These are phyloP conservation scores for Muscidifurax raptorellus DNA, from an alignment of 1,140 invertebrate genomes.

Conservation along the genomic window DNA sequence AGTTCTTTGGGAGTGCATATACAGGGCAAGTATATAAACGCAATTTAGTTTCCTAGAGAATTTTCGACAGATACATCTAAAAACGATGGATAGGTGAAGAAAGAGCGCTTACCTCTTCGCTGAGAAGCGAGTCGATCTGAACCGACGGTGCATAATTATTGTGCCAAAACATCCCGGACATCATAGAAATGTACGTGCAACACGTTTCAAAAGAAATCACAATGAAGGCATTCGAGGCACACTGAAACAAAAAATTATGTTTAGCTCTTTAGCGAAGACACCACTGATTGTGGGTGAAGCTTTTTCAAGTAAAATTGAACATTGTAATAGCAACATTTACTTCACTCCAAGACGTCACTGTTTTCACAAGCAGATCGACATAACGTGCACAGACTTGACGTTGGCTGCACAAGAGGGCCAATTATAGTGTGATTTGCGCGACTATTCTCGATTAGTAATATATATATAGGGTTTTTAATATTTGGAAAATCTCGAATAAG, in stretches of 20 bases:
- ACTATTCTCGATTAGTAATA: slow-evolving; percentile 10
- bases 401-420: slow-evolving; percentile 6
- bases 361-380: slow-evolving; percentile 49
- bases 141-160: slow-evolving; percentile 83
- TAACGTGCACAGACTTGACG: slow-evolving; percentile 31
- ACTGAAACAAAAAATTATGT: slow-evolving; percentile 43
- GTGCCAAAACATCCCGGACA: slow-evolving; percentile 86
- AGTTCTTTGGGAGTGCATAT: background rate
- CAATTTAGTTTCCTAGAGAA: background rate
- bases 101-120: slow-evolving; percentile 81
- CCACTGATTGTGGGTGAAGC: background rate
- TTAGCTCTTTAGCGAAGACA: background rate
- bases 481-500: background rate
- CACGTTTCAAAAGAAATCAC: slow-evolving; percentile 43
- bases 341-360: slow-evolving; percentile 51
- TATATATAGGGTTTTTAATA: background rate
- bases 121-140: slow-evolving; percentile 84
- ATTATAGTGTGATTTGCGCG: background rate
- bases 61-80: too few relatives aligned
- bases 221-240: slow-evolving; percentile 42
- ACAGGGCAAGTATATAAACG: background rate
- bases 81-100: too few relatives aligned
- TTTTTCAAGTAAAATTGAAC: background rate
- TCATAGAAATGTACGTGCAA: slow-evolving; percentile 26
- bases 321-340: slow-evolving; percentile 43